Percentiles rank a stretch among this genome's conserved stretches.
phyloP scores from a whole-genome alignment of 1,140 invertebrate species.

The Drosophila azteca region DNA sequence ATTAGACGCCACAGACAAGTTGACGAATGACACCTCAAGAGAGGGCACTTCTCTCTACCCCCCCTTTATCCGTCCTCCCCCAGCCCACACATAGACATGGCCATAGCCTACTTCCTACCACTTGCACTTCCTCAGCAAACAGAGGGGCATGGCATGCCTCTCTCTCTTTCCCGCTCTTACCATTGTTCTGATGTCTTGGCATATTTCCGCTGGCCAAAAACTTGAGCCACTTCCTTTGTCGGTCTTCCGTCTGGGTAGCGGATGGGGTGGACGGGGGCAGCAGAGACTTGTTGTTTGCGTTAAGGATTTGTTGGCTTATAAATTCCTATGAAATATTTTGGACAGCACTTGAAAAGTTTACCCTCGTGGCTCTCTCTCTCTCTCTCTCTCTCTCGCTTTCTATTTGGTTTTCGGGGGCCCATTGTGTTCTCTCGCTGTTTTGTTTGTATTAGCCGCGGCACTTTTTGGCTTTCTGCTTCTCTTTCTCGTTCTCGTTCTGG shows the following conservation, averaged over 20 bases:
- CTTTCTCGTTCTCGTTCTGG: conserved; percentile 1
- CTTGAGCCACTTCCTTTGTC: conserved; percentile 63
- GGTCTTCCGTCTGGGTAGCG: conserved; percentile 18
- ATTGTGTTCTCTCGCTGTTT: conserved; percentile 44
- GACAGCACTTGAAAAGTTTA: conserved; percentile 78
- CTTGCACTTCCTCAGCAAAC: too few relatives aligned
- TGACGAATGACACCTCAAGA: conserved; percentile 72
- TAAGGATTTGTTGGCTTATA: conserved; percentile 75
- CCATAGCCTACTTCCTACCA: too few relatives aligned
- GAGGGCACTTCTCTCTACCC: conserved; percentile 18
- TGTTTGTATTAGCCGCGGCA: conserved; percentile 72
- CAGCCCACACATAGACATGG: neutral
- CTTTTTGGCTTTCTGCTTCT: conserved; percentile 48
- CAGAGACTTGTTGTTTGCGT: conserved; percentile 26
- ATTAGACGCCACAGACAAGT: conserved; percentile 53
- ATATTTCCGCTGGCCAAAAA: conserved; percentile 72
- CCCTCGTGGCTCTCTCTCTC: conserved; percentile 14
- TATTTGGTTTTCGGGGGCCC: conserved; percentile 36
- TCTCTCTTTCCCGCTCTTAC: conserved; percentile 23
- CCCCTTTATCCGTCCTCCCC: neutral
- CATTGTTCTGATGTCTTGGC: conserved; percentile 51
- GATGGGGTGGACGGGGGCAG: too few relatives aligned
- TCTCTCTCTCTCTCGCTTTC: conserved; percentile 4
- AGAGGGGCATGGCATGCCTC: neutral
- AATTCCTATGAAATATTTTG: conserved; percentile 77